Evolutionary conservation across 2,888 invertebrate genomes (phyloP), one percentile per base, ranked within the genome.

Genomic region (Cryptocheilus praepositus): DNA sequence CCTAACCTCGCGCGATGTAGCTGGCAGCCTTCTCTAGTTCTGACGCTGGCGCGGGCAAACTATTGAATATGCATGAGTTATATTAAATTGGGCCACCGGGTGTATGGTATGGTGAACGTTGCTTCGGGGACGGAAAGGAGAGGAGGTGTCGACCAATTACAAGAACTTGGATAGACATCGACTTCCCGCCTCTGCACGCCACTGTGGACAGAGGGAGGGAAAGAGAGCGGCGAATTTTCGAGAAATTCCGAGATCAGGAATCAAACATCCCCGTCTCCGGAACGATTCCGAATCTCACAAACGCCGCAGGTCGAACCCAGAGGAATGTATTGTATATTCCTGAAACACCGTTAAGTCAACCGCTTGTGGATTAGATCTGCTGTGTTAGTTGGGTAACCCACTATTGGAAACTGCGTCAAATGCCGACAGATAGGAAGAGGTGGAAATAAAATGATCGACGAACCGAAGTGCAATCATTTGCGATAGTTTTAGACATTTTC

Each of bases 11-110:
- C 46, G 49, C 60, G 61, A n/a, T 49, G 49, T 5, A 49, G 51
- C 63, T 46, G 58, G 19, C 56, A 53, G 54, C 63, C 67, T 51
- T 62, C 64, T 64, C 68, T 64, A 54, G 53, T 69, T 69, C 60
- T 70, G 64, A 62, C 55, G 61, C 57, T 56, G 64, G 51, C 54
- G 61, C 62, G 66, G 71, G 51, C 72, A 73, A 77, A 79, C 83
- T 83, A 85, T 85, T 86, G 86, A 85, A 86, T 85, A 85, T 86
- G 82, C 84, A 85, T 85, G 81, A 83, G 81, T 81, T 82, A 83
- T 83, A 83, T 84, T 83, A 82, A 86, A 85, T 85, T 84, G 82
- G 81, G 76, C 77, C 77, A 81, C 76, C 81, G 74, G 78, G 73
- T 81, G 77, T 70, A 68, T 73, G 66, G 65, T 51, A 62, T 59